These are phyloP conservation scores for Prunella himalayana DNA, from an alignment of 2,113 vertebrate species.

Conservation along the genomic window DNA sequence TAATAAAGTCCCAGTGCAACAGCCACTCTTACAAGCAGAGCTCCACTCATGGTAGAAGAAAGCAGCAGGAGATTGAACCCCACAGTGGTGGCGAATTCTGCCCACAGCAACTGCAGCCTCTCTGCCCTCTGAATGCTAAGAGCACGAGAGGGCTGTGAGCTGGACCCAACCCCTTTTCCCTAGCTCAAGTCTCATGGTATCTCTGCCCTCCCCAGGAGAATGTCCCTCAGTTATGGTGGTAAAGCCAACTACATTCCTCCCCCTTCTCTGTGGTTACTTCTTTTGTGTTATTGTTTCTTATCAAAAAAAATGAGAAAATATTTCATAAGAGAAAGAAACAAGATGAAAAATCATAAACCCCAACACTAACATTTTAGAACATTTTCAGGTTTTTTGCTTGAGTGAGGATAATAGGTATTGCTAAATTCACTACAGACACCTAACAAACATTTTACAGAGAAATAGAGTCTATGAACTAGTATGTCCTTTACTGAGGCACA, in stretches of 20 bases:
- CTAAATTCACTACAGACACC: not conserved
- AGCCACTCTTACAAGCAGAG: not conserved
- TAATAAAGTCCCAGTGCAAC: not conserved
- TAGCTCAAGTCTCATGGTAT: not conserved
- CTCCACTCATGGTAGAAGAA: not conserved
- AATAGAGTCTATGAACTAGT: not conserved
- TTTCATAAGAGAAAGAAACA: not conserved
- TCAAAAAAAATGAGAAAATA: not conserved
- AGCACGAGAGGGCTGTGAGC: not conserved
- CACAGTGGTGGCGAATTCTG: accelerated
- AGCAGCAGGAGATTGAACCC: not conserved
- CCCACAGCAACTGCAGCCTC: not conserved
- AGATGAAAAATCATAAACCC: not conserved
- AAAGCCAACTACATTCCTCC: not conserved
- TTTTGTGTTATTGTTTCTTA: not conserved
- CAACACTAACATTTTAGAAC: not conserved
- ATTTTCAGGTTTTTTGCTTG: not conserved
- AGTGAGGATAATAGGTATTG: not conserved
- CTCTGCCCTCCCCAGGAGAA: not conserved
- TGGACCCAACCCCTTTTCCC: no score
- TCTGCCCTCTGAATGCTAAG: not conserved
- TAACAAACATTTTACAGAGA: not conserved
- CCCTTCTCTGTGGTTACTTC: not conserved
- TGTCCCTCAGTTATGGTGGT: no score
- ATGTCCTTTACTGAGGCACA: not conserved